Evolutionary conservation across 1,140 invertebrate species (phyloP), one percentile per base, ranked within the genome.

Genomic region (Euwallacea fornicatus): DNA sequence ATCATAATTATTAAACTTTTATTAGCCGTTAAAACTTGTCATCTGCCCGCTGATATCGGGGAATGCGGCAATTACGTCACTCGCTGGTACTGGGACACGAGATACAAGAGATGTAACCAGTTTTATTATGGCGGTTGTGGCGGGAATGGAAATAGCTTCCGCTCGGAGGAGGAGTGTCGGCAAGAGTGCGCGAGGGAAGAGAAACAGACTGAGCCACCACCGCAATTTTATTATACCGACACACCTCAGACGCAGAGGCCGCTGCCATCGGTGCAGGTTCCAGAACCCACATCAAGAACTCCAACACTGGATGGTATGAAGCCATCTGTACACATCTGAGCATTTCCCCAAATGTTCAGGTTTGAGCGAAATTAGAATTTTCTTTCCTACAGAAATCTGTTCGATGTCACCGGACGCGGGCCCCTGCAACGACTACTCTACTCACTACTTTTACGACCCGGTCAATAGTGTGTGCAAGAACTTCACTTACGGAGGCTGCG

Each of bases 111-210:
- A 41, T 96, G 94, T 78, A 83, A 86, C 73, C 86, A 88, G 73
- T 96, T 96, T 78, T 89, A 90, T 69, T 96, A 93, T 78, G 90
- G 91, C 7, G 92, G 93, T 6, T 95, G 92, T 76, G 89, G 87
- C 15, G 93, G 92, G 6, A 95, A 95, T 78, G 84, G 84, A 56
- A 95, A 95, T 79, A 93, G 93, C 76, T 95, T 93, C 78, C 64
- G 80, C n/a, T 84, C 84, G 7, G 83, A 90, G 77, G 79, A 87
- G 33, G 88, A 89, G 54, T 95, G 93, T 75, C 46, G 85, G 73
- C 81, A 84, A 44, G 84, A 86, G 63, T 93, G 92, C 77, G 41
- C 9, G 4, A 11, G 2, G 7, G 16, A 6, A 10, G 21, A 62
- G 15, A 16, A n/a, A 33, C 42, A 42, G 8, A 42, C 60, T 7